A percentile compares a stretch with the other conserved stretches of the same genome.
phyloP scores from a whole-genome alignment of 2,113 vertebrate species.

The Myrmophylax atrothorax region DNA sequence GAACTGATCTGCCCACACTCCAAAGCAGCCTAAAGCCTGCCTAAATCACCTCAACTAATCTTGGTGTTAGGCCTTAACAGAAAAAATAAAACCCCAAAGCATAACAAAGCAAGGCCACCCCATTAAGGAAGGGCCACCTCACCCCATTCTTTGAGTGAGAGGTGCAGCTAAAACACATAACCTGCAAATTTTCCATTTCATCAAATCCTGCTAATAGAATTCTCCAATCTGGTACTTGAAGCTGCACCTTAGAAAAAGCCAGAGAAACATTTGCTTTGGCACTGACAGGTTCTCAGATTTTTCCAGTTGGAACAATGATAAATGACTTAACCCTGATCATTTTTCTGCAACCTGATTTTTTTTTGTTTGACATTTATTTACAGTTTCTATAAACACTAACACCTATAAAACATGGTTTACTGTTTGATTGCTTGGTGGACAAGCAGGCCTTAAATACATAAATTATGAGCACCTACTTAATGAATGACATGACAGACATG shows the following conservation, averaged over 20 bases:
- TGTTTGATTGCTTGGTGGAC: conserved; percentile 73
- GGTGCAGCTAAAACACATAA: background rate
- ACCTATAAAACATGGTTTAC: conserved; percentile 79
- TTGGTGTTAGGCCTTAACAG: background rate
- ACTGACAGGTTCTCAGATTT: conserved; percentile 64
- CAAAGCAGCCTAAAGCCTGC: background rate
- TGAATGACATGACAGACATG: conserved; percentile 75
- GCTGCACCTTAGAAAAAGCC: conserved; percentile 31
- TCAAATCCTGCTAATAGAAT: conserved; percentile 41
- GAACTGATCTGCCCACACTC: background rate
- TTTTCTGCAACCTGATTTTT: conserved; percentile 74
- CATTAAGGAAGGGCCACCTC: background rate
- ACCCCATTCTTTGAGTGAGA: background rate
- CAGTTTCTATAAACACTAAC: conserved; percentile 86
- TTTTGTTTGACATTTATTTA: conserved; percentile 85
- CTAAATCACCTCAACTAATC: background rate
- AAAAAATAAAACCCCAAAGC: no score
- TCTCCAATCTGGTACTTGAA: conserved; percentile 38
- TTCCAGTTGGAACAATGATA: conserved; percentile 79
- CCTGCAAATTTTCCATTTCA: conserved; percentile 59
- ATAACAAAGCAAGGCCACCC: background rate
- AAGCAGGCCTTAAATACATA: conserved; percentile 77
- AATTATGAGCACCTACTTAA: conserved; percentile 82
- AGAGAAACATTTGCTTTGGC: conserved; percentile 74
- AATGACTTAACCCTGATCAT: conserved; percentile 79